Evolutionary conservation across 2,888 invertebrate species (phyloP), one percentile per base, ranked within the genome.

Genomic region (Epinotia demarniana): DNA sequence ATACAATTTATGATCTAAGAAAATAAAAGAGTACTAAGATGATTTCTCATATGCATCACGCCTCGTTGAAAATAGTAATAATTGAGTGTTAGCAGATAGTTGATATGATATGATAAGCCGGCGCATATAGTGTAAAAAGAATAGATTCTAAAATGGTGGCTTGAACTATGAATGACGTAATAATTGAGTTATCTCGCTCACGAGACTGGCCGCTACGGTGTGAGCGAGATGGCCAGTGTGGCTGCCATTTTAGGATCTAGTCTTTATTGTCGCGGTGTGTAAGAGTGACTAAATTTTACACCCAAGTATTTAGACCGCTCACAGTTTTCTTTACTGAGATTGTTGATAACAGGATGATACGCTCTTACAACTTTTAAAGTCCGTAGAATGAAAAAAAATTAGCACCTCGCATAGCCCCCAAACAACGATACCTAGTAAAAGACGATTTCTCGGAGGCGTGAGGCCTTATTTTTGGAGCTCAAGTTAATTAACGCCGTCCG

Each of bases 301-400:
- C 5, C 8, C 33, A 33, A 33, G 33, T 33, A 33, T 33, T 33
- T 33, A 6, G 6, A 8, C 6, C 33, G 33, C 6, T 33, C 33
- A 33, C 33, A n/a, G 11, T 61, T 9, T 39, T 4, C 49, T 16
- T 16, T 23, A 49, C 64, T 49, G 27, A 5, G 66, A 53, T 53
- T 66, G 27, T 53, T 19, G n/a, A 27, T 11, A 66, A 53, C 5
- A 27, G 27, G 66, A 66, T 66, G 53, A 66, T 27, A 66, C 16
- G 23, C 16, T 66, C n/a, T 66, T n/a, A 8, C 66, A 66, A 27
- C 53, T 64, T 16, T 19, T 19, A 5, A 49, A 5, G 13, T 16
- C 16, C 6, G 16, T 49, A 49, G 53, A 53, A 53, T 13, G 16
- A n/a, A n/a, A 2, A 6, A 53, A 49, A 4, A 16, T 49, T 2